Percentiles rank a stretch among this genome's conserved stretches.
Conservation (phyloP, 2,797 vertebrate species). For the Acanthiza pusilla region DNA sequence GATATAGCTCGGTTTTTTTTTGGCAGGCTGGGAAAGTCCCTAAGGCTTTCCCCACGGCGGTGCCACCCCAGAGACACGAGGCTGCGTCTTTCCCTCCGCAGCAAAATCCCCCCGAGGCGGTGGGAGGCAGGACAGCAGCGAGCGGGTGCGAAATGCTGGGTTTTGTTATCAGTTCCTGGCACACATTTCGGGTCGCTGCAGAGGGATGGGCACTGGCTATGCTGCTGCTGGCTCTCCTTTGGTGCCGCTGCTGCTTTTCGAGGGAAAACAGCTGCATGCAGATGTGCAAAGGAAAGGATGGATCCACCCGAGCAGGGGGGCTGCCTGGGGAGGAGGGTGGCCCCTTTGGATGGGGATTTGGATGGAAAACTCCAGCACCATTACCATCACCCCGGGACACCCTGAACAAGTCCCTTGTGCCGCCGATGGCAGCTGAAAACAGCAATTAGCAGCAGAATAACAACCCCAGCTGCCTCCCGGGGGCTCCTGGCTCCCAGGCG, state of each 20-base stretch:
- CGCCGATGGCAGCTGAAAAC: neutral
- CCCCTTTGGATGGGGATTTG: neutral
- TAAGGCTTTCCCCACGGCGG: fast-evolving
- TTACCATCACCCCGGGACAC: neutral
- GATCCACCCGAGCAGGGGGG: fast-evolving
- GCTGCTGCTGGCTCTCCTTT: neutral
- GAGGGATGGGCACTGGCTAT: fast-evolving
- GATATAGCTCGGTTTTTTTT: fast-evolving
- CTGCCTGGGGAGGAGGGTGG: neutral
- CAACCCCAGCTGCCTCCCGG: neutral
- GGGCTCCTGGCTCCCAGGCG: neutral
- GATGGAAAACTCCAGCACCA: neutral
- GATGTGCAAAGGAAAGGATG: neutral
- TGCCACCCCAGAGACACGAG: fast-evolving
- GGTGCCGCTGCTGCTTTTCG: neutral
- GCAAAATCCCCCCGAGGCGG: fast-evolving
- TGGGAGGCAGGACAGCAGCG: fast-evolving
- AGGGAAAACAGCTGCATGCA: fast-evolving
- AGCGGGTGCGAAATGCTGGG: fast-evolving
- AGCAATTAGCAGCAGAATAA: neutral
- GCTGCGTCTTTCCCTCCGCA: fast-evolving
- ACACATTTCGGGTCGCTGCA: fast-evolving
- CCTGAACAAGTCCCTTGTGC: neutral
- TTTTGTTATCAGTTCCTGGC: neutral
- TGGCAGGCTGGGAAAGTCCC: neutral